Evolutionary conservation across 1,140 invertebrate genomes (phyloP).

Genomic region (Dinoponera quadriceps): DNA sequence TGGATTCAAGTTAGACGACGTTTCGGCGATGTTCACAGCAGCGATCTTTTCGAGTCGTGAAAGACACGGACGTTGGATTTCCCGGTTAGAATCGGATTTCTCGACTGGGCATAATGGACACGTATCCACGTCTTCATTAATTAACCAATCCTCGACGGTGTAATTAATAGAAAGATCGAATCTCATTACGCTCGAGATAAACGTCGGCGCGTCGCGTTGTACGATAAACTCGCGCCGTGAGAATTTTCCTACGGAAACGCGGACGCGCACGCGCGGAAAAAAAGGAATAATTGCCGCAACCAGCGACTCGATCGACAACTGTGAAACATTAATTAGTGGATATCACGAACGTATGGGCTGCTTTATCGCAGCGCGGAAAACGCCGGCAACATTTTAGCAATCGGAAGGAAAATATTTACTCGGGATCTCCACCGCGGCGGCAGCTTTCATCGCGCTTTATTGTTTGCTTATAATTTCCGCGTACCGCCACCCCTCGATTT

Average conservation of each 20-base stretch:
- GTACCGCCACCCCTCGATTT: neutral
- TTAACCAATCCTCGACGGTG: conserved; percentile 5
- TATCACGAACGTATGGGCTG: neutral
- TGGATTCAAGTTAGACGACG: neutral
- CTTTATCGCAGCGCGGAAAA: neutral
- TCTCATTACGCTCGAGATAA: neutral
- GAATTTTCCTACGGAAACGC: neutral
- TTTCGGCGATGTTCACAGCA: neutral
- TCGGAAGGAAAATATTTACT: conserved; percentile 1
- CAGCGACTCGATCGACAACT: conserved; percentile 8
- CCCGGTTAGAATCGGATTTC: neutral
- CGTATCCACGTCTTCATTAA: conserved; percentile 27
- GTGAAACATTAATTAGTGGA: conserved; percentile 27
- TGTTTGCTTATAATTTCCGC: conserved; percentile 6
- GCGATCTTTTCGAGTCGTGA: neutral
- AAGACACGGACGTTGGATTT: neutral
- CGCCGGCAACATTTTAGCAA: neutral
- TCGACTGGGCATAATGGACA: neutral
- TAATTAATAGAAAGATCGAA: conserved; percentile 22
- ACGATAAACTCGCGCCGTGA: neutral
- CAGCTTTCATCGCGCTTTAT: neutral
- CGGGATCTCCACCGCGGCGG: neutral
- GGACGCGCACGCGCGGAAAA: neutral
- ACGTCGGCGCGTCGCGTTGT: neutral
- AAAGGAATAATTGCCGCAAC: neutral